Percentiles rank a stretch among this genome's conserved stretches.
Evolutionary conservation across 2,113 vertebrate genomes (phyloP).

Genomic region (Bagarius yarrelli): DNA sequence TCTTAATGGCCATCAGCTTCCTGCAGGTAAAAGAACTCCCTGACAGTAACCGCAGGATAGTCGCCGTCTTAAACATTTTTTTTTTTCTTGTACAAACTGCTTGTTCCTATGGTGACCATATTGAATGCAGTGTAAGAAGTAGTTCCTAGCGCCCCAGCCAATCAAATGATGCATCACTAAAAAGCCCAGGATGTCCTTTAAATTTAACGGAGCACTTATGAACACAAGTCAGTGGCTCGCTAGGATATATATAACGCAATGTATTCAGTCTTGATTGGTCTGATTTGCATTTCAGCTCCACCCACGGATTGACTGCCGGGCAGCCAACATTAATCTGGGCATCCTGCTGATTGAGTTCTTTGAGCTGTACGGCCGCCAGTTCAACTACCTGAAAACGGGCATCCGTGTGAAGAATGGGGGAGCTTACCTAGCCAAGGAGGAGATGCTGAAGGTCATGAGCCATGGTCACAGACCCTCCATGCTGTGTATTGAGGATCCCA

Average conservation of each 20-base stretch:
- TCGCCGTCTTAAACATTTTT: too few relatives aligned
- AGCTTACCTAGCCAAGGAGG: constrained; percentile 92
- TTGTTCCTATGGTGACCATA: background rate
- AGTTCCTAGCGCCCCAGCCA: background rate
- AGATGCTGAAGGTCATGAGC: constrained; percentile 91
- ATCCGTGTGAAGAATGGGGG: constrained; percentile 96
- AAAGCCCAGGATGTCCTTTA: too few relatives aligned
- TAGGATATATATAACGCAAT: too few relatives aligned
- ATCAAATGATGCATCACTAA: too few relatives aligned
- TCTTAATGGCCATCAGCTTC: constrained; percentile 81
- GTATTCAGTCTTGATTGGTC: background rate
- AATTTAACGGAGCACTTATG: too few relatives aligned
- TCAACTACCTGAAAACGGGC: constrained; percentile 97
- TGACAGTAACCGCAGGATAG: background rate
- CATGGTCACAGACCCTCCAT: constrained; percentile 92
- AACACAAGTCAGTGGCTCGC: too few relatives aligned
- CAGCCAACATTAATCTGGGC: constrained; percentile 88
- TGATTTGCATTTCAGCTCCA: constrained; percentile 76
- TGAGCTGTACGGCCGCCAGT: constrained; percentile 94
- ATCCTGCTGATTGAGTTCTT: constrained; percentile 98
- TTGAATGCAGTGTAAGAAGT: background rate
- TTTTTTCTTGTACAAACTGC: background rate
- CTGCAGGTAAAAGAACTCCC: constrained; percentile 67
- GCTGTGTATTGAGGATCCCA: constrained; percentile 94
- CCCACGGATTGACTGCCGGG: constrained; percentile 89